Evolutionary conservation across 1,140 invertebrate genomes (phyloP).

Genomic region (Eumeta japonica): DNA sequence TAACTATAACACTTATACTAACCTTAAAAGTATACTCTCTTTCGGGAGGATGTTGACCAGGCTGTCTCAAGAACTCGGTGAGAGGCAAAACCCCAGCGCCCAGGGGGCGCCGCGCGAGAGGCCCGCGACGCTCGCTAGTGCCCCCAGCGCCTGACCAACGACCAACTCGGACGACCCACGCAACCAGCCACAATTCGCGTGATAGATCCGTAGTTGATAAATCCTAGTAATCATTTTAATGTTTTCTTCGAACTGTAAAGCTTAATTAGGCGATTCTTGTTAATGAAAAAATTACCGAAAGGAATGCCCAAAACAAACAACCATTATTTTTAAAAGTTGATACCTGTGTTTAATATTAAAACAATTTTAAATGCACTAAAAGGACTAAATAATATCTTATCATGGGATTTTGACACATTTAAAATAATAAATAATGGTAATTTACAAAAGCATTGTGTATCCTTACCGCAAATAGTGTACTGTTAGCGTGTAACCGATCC

Average conservation of each 20-base stretch:
- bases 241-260: neutral
- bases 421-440: conserved; percentile 6
- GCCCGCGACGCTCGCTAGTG: conserved; percentile 51
- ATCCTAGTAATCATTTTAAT: conserved; percentile 47
- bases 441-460: conserved; percentile 3
- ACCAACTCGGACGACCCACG: conserved; percentile 85
- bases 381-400: too few relatives aligned
- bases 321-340: too few relatives aligned
- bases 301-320: too few relatives aligned
- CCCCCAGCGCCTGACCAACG: conserved; percentile 78
- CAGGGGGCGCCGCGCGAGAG: conserved; percentile 68
- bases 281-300: too few relatives aligned
- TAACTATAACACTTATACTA: conserved; percentile 5
- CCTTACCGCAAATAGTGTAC: conserved; percentile 85
- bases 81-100: conserved; percentile 79
- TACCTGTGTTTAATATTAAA: conserved; percentile 2
- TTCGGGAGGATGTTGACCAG: conserved; percentile 64
- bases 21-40: conserved; percentile 72
- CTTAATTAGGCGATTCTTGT: neutral
- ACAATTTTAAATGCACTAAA: conserved; percentile 2
- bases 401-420: neutral
- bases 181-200: conserved; percentile 81
- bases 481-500: conserved; percentile 83
- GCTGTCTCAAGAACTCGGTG: conserved; percentile 60
- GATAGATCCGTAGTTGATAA: conserved; percentile 78